Evolutionary conservation across 2,113 vertebrate genomes (phyloP).

Genomic region (Hypomesus transpacificus): DNA sequence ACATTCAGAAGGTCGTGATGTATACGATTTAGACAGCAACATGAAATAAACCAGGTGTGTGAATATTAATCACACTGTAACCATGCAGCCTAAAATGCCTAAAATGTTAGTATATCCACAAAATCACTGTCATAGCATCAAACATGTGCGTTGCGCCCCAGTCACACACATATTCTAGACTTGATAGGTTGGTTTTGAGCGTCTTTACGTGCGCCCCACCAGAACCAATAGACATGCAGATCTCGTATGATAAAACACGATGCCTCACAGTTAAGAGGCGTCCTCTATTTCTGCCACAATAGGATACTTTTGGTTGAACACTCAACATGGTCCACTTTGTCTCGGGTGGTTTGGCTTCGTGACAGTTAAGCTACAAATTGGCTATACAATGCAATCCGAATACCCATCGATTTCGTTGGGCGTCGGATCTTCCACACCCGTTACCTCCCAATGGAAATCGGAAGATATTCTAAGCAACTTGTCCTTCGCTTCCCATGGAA

Average conservation of each 20-base stretch:
- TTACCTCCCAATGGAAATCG: constrained; percentile 29
- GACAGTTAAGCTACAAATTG: background rate
- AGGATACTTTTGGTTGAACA: too few relatives aligned
- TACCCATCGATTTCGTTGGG: constrained; percentile 17
- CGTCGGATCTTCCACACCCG: constrained; percentile 30
- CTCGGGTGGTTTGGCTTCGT: background rate
- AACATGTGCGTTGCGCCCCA: too few relatives aligned
- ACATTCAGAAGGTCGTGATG: too few relatives aligned
- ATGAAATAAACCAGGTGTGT: too few relatives aligned
- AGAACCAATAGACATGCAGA: constrained; percentile 21
- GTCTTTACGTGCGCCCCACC: background rate
- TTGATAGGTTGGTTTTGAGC: too few relatives aligned
- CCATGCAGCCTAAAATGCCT: too few relatives aligned
- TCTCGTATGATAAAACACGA: constrained; percentile 14
- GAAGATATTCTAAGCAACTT: constrained; percentile 32
- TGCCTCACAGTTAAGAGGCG: background rate
- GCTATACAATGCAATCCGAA: constrained; percentile 40
- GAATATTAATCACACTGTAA: too few relatives aligned
- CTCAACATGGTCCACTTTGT: background rate
- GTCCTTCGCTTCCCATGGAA: constrained; percentile 29
- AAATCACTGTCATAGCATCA: too few relatives aligned
- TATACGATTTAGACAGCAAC: too few relatives aligned
- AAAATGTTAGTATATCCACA: too few relatives aligned
- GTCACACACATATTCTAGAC: too few relatives aligned
- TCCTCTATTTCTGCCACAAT: background rate